A percentile compares a stretch with the other conserved stretches of the same genome.
These are phyloP conservation scores for Thera obeliscata DNA, from an alignment of 2,888 invertebrate species.

Conservation along the genomic window DNA sequence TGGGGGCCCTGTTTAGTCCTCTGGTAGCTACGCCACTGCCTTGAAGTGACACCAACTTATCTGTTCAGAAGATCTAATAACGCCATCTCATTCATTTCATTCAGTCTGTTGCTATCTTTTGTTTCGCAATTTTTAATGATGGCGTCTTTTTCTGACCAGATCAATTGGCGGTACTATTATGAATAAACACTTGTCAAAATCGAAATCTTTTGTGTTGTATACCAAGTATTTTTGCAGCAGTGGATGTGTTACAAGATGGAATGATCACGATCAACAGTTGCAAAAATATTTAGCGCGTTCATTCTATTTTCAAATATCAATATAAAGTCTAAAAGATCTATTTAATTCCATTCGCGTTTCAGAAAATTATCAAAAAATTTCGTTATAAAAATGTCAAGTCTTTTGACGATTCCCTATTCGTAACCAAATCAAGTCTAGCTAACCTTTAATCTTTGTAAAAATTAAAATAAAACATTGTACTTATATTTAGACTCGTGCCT, in stretches of 20 bases:
- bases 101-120: not conserved
- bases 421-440: slow-evolving; percentile 29
- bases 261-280: not conserved
- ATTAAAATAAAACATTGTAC: slow-evolving; percentile 38
- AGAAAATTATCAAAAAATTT: slow-evolving; percentile 3
- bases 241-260: slow-evolving; percentile 1
- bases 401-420: slow-evolving; percentile 27
- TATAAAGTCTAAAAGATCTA: not conserved
- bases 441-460: slow-evolving; percentile 28
- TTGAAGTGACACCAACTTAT: not conserved
- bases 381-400: slow-evolving; percentile 17
- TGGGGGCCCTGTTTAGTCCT: too few relatives aligned
- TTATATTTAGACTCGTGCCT: slow-evolving; percentile 57
- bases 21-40: too few relatives aligned
- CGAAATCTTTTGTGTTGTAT: not conserved
- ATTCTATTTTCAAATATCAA: not conserved
- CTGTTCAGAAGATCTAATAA: not conserved
- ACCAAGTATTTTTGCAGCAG: slow-evolving; percentile 2
- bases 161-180: slow-evolving; percentile 31
- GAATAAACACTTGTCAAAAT: slow-evolving; percentile 33
- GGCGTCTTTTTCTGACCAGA: too few relatives aligned
- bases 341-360: slow-evolving; percentile 8
- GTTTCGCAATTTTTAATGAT: not conserved
- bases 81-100: not conserved
- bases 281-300: not conserved